These are phyloP conservation scores for Carassius auratus DNA, from an alignment of 2,113 vertebrate genomes.

Conservation along the genomic window DNA sequence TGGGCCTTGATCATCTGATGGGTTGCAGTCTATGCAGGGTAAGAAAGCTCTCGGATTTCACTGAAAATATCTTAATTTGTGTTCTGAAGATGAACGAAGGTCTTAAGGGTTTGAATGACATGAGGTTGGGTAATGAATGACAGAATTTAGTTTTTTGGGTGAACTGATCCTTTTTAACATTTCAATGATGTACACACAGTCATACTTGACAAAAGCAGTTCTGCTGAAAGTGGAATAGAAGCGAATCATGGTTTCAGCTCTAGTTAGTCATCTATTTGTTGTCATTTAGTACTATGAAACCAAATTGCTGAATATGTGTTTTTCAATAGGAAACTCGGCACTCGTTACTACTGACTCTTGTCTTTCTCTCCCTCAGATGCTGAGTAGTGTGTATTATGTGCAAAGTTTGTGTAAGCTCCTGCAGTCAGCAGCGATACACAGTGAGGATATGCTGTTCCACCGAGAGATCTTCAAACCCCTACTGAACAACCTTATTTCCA, in stretches of 20 bases:
- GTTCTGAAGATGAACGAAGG: background rate
- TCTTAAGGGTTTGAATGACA: background rate
- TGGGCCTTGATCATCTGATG: no score
- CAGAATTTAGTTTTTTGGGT: background rate
- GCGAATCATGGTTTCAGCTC: background rate
- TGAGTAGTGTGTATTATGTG: slow-evolving; percentile 80
- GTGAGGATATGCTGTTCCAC: slow-evolving; percentile 74
- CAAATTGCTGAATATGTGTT: background rate
- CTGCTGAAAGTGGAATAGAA: no score
- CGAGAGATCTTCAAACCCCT: slow-evolving; percentile 80
- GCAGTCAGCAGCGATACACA: slow-evolving; percentile 78
- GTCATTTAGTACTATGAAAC: slow-evolving; percentile 3
- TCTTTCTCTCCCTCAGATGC: slow-evolving; percentile 70
- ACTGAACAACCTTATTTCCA: slow-evolving; percentile 70
- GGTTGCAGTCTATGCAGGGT: no score
- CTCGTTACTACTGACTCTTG: background rate
- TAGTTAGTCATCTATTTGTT: slow-evolving; percentile 8
- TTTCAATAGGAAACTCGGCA: background rate
- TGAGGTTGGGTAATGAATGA: background rate
- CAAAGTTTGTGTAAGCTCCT: slow-evolving; percentile 83
- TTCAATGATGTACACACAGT: background rate
- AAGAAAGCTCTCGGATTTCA: background rate
- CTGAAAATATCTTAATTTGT: background rate
- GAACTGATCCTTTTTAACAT: background rate
- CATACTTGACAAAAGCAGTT: background rate